Evolutionary conservation across 1,140 invertebrate species (phyloP), one percentile per base, ranked within the genome.

Genomic region (Lethrus apterus): DNA sequence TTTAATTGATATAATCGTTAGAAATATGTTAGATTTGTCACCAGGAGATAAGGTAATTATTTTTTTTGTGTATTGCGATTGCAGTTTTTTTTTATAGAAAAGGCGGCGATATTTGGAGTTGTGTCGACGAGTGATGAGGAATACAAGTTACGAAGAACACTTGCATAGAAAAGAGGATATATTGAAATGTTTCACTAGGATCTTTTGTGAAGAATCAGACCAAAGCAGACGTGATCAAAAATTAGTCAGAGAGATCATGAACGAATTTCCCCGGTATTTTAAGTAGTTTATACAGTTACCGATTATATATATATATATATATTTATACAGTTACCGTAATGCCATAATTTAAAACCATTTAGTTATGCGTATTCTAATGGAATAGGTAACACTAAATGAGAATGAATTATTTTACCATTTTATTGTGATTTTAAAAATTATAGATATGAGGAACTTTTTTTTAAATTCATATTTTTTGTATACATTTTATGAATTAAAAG

Each of bases 1-100:
- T 24, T 73, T 94, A 18, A 83, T 95, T 54, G 92, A 95, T 62
- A 93, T 96, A 59, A 81, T 93, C 33, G 79, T 93, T 14, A 71
- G 90, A 19, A 86, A 93, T 63, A 71, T 96, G 3, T 83, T 86
- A 4, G 90, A 96, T 66, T 75, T 93, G 46, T 82, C 86, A 33
- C 79, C 89, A n/a, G 88, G 87, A 29, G 88, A 92, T 70, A 71
- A 77, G 74, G 89, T 92, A 75, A 70, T 63, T 59, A 34, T 42
- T 47, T 36, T 30, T 23, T 45, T 32, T 40, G n/a, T n/a, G 7
- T 19, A 26, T 29, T n/a, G 9, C 20, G 42, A 21, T 4, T 26
- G 7, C 5, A 26, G 7, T 7, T 26, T 26, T 26, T 34, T 54
- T 48, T 53, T 70, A 64, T 62, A 87, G 85, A 71, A 76, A 44